Percentiles rank a stretch among this genome's conserved stretches.
These are phyloP conservation scores for Phalacrocorax aristotelis DNA, from an alignment of 2,113 vertebrate species.

Conservation along the genomic window DNA sequence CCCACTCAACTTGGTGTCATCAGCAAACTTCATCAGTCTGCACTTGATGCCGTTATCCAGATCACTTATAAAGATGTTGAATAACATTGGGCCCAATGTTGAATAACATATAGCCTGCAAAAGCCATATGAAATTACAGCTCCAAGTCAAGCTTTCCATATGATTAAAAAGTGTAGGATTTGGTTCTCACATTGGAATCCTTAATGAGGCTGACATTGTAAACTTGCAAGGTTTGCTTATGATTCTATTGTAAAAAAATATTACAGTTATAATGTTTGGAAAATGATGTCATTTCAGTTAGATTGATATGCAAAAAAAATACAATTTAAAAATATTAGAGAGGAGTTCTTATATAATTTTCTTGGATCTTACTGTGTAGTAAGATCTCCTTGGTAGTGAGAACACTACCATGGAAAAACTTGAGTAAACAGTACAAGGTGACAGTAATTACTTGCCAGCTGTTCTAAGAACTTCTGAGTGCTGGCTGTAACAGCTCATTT, in stretches of 20 bases:
- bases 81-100: too few relatives aligned
- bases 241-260: background rate
- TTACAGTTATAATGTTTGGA: background rate
- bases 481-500: background rate
- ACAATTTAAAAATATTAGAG: background rate
- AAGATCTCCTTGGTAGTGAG: background rate
- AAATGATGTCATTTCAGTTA: background rate
- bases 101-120: background rate
- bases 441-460: background rate
- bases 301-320: background rate
- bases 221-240: background rate
- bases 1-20: too few relatives aligned
- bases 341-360: background rate
- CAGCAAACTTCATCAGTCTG: too few relatives aligned
- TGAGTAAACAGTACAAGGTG: background rate
- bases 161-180: background rate
- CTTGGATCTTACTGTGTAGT: background rate
- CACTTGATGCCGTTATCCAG: too few relatives aligned
- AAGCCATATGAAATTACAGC: background rate
- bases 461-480: background rate
- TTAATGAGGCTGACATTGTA: background rate
- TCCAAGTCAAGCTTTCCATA: background rate
- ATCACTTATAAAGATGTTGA: too few relatives aligned
- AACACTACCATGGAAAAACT: background rate
- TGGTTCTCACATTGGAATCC: background rate